Evolutionary conservation across 2,888 invertebrate genomes (phyloP).

Genomic region (Torymus tubicola): DNA sequence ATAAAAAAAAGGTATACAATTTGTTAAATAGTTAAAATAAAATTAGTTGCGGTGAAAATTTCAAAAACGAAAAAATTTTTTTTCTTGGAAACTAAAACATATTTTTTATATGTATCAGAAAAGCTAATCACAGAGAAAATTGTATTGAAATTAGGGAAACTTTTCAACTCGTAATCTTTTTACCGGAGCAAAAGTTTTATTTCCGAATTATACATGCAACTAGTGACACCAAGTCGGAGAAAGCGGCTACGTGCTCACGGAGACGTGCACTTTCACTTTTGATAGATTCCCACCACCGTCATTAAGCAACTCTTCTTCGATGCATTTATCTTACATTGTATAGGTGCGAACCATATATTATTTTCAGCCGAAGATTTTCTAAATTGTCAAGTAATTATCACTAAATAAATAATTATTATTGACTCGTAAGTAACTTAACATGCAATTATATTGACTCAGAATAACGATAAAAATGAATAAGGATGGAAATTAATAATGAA

Average conservation of each 20-base stretch:
- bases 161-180: conserved; percentile 50
- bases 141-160: not conserved
- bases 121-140: too few species aligned
- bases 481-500: too few species aligned
- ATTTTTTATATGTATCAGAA: not conserved
- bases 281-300: conserved; percentile 63
- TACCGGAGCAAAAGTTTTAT: conserved; percentile 31
- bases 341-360: conserved; percentile 15
- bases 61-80: not conserved
- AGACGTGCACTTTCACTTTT: conserved; percentile 70
- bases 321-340: conserved; percentile 11
- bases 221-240: conserved; percentile 68
- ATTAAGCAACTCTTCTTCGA: conserved; percentile 64
- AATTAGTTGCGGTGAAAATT: not conserved
- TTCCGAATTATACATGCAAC: conserved; percentile 65
- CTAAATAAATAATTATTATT: too few species aligned
- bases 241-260: conserved; percentile 67
- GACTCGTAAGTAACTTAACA: too few species aligned
- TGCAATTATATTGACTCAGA: too few species aligned
- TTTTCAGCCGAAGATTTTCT: not conserved
- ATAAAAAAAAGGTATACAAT: too few species aligned
- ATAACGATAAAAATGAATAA: too few species aligned
- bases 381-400: too few species aligned
- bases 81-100: not conserved
- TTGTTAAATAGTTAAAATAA: not conserved